These are phyloP conservation scores for Callaeas wilsoni DNA, from an alignment of 2,113 vertebrate genomes.

Conservation along the genomic window DNA sequence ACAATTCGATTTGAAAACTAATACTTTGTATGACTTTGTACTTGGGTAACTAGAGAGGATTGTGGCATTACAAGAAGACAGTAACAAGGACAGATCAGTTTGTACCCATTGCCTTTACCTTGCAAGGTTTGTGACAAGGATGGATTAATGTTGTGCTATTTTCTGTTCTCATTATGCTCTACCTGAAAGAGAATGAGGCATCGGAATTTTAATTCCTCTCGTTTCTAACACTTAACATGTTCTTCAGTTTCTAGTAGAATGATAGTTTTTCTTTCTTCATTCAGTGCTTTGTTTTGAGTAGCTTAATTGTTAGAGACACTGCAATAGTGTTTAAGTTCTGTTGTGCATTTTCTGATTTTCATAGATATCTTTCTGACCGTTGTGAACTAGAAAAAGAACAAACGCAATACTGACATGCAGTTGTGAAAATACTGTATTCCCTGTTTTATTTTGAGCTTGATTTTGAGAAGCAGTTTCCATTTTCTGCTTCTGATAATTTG, in stretches of 20 bases:
- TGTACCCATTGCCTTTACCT: conserved; percentile 9
- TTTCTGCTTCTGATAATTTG: background rate
- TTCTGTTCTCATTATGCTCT: conserved; percentile 45
- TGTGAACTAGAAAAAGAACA: background rate
- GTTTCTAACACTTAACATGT: background rate
- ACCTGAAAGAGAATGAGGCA: conserved; percentile 20
- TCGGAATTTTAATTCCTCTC: conserved; percentile 1
- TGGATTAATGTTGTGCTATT: conserved; percentile 37
- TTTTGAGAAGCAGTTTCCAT: background rate
- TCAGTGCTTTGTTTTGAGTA: background rate
- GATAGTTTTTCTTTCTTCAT: background rate
- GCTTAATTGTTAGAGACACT: background rate
- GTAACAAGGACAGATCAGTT: background rate
- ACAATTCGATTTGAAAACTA: conserved; percentile 12
- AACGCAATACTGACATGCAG: background rate
- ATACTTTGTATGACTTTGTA: conserved; percentile 7
- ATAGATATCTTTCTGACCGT: background rate
- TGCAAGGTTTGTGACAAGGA: conserved; percentile 2
- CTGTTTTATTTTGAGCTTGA: background rate
- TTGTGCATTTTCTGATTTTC: background rate
- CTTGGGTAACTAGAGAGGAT: background rate
- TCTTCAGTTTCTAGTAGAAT: background rate
- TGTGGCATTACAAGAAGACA: background rate
- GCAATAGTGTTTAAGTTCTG: background rate
- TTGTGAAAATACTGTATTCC: background rate